Evolutionary conservation across 2,797 vertebrate genomes (phyloP).

Genomic region (Lepilemur ruficaudatus): DNA sequence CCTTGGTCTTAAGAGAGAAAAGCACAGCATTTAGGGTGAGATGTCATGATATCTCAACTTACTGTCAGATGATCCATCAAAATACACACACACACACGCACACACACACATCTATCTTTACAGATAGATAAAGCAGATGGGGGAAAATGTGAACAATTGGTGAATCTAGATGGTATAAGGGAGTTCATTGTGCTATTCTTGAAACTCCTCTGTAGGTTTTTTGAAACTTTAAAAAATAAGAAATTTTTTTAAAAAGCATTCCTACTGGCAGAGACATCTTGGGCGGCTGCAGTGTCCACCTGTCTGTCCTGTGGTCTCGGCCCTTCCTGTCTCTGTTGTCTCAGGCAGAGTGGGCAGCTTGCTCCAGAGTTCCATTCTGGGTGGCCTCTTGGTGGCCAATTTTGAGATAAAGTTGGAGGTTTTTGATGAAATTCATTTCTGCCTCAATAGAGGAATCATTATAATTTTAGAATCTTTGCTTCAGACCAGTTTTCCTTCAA

Average conservation of each 20-base stretch:
- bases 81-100: not conserved
- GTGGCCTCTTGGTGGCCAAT: not conserved
- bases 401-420: not conserved
- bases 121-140: not conserved
- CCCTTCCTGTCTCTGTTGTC: accelerated
- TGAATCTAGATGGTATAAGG: not conserved
- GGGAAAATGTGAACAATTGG: not conserved
- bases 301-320: accelerated
- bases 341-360: not conserved
- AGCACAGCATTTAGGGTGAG: not conserved
- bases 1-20: slow-evolving; percentile 2
- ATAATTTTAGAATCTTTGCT: not conserved
- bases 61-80: not conserved
- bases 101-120: not conserved
- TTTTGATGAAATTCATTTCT: not conserved
- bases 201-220: not conserved
- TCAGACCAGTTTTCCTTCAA: not conserved
- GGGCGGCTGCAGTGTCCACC: not conserved
- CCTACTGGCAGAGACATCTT: not conserved
- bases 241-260: not conserved
- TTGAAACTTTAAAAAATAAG: not conserved
- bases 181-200: not conserved
- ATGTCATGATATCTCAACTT: not conserved
- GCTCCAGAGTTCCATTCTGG: not conserved
- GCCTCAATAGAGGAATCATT: not conserved